Base-by-base conservation (phyloP, 2,113 vertebrate genomes). In the Petrocephalus zakoni region DNA sequence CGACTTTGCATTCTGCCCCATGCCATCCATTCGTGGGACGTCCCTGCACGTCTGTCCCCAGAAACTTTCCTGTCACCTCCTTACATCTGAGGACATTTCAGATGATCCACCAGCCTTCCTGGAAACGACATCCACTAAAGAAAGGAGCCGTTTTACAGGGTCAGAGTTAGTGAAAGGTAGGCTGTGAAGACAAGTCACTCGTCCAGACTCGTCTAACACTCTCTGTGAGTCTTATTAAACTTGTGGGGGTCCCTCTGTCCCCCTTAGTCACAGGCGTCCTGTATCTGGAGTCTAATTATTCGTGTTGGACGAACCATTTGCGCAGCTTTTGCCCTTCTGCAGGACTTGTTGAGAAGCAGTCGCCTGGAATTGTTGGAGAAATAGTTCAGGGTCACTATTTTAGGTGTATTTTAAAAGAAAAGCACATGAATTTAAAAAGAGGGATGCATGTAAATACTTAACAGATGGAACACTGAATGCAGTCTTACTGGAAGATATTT, bases 191-290 rank as follows among this genome's bases (percentile, higher is more conserved):
- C 92, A 89, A 91, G 94, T 93, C 93, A 91, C 88, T 78, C 85
- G 72, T 88, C 88, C 56, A 84, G 19, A 52, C 5, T 61, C 25
- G 53, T 87, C 87, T 88, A 89, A 68, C 89, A 87, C 89, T 88
- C 88, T 86, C 93, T 90, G 90, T 85, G 92, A 93, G 92, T 93
- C 92, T 91, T 90, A 91, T 93, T 94, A 93, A 90, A 93, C 88
- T 87, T 83, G 90, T 86, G 64, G 90, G 87, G 83, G 88, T 83
- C 91, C 88, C 89, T 85, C 82, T 42, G 90, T 42, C 90, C 88
- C 90, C 92, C 91, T 89, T 89, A 92, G 91, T 89, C 89, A 90
- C 90, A 83, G 46, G 55, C 61, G 56, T 86, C 88, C 90, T 87
- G 89, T 85, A 93, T 92, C 89, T 89, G 87, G 89, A 91, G 64